Evolutionary conservation across 2,113 vertebrate species (phyloP), one percentile per base, ranked within the genome.

Genomic region (Trachemys scripta): DNA sequence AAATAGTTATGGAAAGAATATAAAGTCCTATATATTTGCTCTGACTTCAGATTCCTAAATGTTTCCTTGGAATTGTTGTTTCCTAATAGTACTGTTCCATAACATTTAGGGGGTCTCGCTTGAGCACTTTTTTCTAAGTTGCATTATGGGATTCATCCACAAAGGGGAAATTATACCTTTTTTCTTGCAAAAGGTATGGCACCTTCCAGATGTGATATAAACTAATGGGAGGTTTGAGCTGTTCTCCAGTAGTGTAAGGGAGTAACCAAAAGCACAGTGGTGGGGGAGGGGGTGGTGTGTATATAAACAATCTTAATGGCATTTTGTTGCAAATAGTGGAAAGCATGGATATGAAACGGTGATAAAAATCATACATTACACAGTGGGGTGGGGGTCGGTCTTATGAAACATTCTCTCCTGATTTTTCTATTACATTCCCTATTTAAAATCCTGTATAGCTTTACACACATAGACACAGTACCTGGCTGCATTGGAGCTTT

Each of bases 251-350:
- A 90, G 80, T 88, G 91, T 83, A 0, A 59, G 96, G 92, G 94
- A 96, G 94, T 97, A 97, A 97, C 95, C 94, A 97, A 97, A 97
- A 98, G 98, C 94, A 97, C 97, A 97, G 96, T 92, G 95, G 94
- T 89, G 96, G 95, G 93, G 92, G 85, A 84, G 0, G 10, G 85
- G 82, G 57, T 17, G 82, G 90, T 95, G 87, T 49, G 94, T 97
- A 96, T 97, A 96, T 98, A 97, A 97, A 96, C 97, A 96, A 96
- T 97, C 97, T 95, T 97, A 94, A 88, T 94, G 97, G 93, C 95
- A 97, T 98, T 98, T 96, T 96, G 90, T 98, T 97, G 92, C 96
- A 96, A 97, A 97, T 96, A 97, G 91, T 97, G 96, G 97, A 97
- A 97, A 97, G 95, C 98, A 97, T 97, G 97, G 97, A 95, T 97